Base-by-base conservation (phyloP, 2,888 invertebrate genomes). In the Synanthedon myopaeformis region DNA sequence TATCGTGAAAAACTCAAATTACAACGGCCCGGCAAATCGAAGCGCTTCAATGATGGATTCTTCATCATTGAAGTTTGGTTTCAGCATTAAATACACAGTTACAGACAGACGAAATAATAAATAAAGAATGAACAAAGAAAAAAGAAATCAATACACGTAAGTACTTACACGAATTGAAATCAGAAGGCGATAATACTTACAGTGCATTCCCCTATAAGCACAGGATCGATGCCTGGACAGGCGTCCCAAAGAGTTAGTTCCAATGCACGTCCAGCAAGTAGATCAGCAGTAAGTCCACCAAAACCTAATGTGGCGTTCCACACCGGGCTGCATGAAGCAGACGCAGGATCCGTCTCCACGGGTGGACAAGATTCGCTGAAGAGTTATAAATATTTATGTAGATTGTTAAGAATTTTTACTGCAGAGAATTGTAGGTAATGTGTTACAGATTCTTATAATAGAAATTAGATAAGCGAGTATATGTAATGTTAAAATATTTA, bases 291-390 rank as follows among this genome's bases (percentile, higher is more conserved):
- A 13, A 95, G 91, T 42, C 93, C 92, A 2, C 92, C 89, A 73
- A 96, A 96, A 55, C 93, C 93, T 41, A 96, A 88, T 17, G 96
- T 96, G 14, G 96, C 95, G 76, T 97, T 96, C 97, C 96, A 97
- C 54, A 96, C 94, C 1, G 97, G 96, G 74, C 94, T 95, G 72
- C 93, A 94, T 0, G 95, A 93, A 12, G 94, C 94, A 54, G 95
- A 94, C 1, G 96, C 94, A 13, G 96, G 93, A 72, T 93, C 94
- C 1, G 96, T 96, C 77, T 95, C 94, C 58, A 93, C 89, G 4
- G 93, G 92, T 55, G 91, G 91, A 61, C 92, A 92, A 70, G 92
- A 93, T 53, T 92, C 92, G 55, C 95, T 95, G 71, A 0, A 62
- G 61, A 52, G 45, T 52, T 42, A 41, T 42, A 42, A 42, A 42